phyloP scores from a whole-genome alignment of 1,140 invertebrate species.

The Drosophila bocqueti region DNA sequence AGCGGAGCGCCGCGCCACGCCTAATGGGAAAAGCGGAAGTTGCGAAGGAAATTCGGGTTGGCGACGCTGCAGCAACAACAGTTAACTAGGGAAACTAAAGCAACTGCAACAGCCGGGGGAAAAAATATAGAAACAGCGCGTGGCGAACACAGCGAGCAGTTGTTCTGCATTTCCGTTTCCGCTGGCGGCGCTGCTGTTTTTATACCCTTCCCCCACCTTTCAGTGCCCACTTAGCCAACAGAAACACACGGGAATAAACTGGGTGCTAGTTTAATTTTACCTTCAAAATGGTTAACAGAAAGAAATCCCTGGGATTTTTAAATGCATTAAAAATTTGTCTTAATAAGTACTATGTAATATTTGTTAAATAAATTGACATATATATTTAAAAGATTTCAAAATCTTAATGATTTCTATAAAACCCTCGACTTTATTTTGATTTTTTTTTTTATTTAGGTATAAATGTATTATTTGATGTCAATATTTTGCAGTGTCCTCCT shows the following conservation, averaged over 20 bases:
- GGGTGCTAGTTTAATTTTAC: too few species aligned
- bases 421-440: not conserved
- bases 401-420: not conserved
- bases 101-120: slow-evolving; percentile 35
- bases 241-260: slow-evolving; percentile 21
- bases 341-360: too few species aligned
- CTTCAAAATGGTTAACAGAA: too few species aligned
- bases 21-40: slow-evolving; percentile 76
- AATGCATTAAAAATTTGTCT: too few species aligned
- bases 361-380: not conserved
- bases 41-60: slow-evolving; percentile 55
- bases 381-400: not conserved
- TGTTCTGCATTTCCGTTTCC: slow-evolving; percentile 81
- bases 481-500: not conserved
- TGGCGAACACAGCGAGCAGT: slow-evolving; percentile 55
- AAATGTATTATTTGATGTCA: not conserved
- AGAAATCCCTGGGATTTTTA: too few species aligned
- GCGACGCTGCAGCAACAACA: slow-evolving; percentile 17
- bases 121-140: slow-evolving; percentile 53
- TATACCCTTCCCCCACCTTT: not conserved
- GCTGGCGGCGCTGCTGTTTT: slow-evolving; percentile 36
- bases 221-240: not conserved
- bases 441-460: not conserved
- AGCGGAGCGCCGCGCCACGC: slow-evolving; percentile 45
- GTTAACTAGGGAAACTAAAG: slow-evolving; percentile 2